A percentile compares a stretch with the other conserved stretches of the same genome.
phyloP scores from a whole-genome alignment of 2,113 vertebrate genomes.

The Arizona elegans region DNA sequence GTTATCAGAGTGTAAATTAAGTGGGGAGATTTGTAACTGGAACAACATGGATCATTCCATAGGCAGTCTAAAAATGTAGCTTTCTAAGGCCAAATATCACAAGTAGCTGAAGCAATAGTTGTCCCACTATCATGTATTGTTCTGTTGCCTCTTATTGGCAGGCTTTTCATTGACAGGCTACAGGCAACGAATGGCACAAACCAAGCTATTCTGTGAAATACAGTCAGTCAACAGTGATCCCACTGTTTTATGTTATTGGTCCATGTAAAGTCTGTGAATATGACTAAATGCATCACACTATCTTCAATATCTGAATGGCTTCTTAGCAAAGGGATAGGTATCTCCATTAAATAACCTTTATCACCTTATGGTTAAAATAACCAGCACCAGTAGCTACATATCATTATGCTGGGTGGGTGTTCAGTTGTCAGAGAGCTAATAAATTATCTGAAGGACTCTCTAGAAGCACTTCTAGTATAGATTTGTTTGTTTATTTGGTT shows the following conservation, averaged over 20 bases:
- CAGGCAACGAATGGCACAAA: neutral
- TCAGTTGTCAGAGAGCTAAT: slow-evolving; percentile 4
- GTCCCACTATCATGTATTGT: neutral
- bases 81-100: neutral
- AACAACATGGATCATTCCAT: neutral
- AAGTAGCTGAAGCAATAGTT: neutral
- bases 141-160: neutral
- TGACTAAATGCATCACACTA: neutral
- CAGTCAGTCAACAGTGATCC: neutral
- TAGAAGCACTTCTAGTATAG: neutral
- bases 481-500: neutral
- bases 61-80: neutral
- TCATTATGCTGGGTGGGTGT: neutral
- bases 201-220: neutral
- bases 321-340: neutral
- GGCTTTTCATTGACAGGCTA: neutral
- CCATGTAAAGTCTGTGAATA: neutral
- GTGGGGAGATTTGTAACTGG: neutral
- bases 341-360: slow-evolving; percentile 19
- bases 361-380: slow-evolving; percentile 4
- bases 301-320: slow-evolving; percentile 13
- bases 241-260: neutral
- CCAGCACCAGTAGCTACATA: neutral
- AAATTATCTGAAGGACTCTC: neutral
- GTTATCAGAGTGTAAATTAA: neutral